Evolutionary conservation across 2,888 invertebrate species (phyloP).

Genomic region (Hirudinaria manillensis): DNA sequence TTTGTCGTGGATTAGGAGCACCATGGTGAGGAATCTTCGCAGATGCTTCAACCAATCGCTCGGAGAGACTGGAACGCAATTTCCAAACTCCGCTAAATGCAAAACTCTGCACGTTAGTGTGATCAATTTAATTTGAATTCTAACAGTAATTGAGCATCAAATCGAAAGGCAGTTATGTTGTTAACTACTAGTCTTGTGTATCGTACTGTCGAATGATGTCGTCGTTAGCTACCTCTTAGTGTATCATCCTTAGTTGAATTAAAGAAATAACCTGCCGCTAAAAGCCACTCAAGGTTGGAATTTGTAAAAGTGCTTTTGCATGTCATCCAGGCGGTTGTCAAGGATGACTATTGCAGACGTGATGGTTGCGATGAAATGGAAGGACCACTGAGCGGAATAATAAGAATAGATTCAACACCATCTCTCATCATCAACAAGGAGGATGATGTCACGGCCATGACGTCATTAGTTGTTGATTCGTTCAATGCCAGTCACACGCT

Average conservation of each 20-base stretch:
- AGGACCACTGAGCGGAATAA: conserved; percentile 20
- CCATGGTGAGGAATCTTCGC: background rate
- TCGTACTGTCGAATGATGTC: too few relatives aligned
- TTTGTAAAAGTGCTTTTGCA: too few relatives aligned
- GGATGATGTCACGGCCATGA: conserved; percentile 16
- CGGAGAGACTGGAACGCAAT: background rate
- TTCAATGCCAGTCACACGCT: conserved; percentile 19
- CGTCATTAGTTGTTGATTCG: background rate
- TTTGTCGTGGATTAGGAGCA: conserved; percentile 23
- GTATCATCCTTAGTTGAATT: too few relatives aligned
- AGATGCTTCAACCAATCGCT: conserved; percentile 4
- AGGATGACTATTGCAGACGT: background rate
- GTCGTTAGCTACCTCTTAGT: too few relatives aligned
- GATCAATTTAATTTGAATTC: background rate
- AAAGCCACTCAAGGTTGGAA: too few relatives aligned
- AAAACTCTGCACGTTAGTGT: background rate
- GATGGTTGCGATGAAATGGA: background rate
- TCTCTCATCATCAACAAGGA: conserved; percentile 7
- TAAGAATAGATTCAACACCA: background rate
- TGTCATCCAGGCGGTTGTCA: background rate
- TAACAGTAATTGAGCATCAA: too few relatives aligned
- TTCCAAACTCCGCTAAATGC: conserved; percentile 1
- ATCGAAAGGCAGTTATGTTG: too few relatives aligned
- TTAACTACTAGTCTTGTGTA: too few relatives aligned
- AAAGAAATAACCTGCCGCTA: too few relatives aligned